Evolutionary conservation across 2,113 vertebrate species (phyloP), one percentile per base, ranked within the genome.

Genomic region (Peromyscus maniculatus): DNA sequence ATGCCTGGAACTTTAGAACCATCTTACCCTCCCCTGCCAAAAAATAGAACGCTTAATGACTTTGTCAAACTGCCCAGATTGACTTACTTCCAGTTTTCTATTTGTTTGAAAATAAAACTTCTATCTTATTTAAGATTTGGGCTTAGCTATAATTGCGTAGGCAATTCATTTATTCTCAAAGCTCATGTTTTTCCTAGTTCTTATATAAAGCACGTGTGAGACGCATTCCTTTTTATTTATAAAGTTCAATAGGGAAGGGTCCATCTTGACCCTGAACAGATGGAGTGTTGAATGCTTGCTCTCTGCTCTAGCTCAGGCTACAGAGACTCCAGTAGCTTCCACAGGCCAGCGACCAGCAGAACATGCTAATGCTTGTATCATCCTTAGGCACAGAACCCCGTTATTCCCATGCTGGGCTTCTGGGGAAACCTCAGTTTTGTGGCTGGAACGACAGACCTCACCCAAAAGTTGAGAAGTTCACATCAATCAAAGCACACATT

Each of bases 401-500:
- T 87, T 89, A 94, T 86, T 91, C 46, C 71, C 2, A 1, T 78
- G 59, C 86, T 80, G 24, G 78, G 39, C 79, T 98, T 77, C 67
- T 49, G 12, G 83, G 71, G 87, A 97, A 94, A 52, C 77, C 43
- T 5, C 59, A 95, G 87, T 93, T 95, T 89, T 94, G 89, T 1
- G 78, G 87, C 90, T 93, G 52, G 84, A n/a, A 74, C 80, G 83
- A 88, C 78, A 96, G 83, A 94, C 55, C 66, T 98, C 72, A 91
- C 77, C 97, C 96, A 46, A 98, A 98, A 97, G 97, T 97, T 97
- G 92, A 98, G 93, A 97, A 96, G 97, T 98, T 98, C 98, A 98
- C 95, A 97, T 98, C 97, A 95, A 98, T 97, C 82, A 90, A 97
- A 97, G 43, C 86, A 96, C 92, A 97, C 94, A 97, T 97, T 98